Evolutionary conservation across 2,797 vertebrate species (phyloP).

Genomic region (Tapera naevia): DNA sequence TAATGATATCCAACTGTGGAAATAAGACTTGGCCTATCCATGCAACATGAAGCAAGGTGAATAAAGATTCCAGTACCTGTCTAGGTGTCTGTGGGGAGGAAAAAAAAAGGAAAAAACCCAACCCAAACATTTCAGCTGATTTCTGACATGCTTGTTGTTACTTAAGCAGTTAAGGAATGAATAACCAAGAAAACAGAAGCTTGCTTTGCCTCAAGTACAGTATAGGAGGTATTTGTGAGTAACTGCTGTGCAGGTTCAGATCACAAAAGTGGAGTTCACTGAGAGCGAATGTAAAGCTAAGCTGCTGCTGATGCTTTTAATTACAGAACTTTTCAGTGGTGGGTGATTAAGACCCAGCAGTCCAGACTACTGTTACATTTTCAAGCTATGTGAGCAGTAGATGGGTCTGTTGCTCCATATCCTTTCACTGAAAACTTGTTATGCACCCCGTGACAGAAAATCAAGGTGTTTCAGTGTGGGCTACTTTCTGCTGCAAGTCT

Average conservation of each 20-base stretch:
- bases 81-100: not conserved
- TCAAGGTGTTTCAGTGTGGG: not conserved
- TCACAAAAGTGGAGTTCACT: not conserved
- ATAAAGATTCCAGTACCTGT: not conserved
- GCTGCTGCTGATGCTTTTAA: not conserved
- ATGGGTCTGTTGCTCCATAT: not conserved
- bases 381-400: not conserved
- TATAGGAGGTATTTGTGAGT: not conserved
- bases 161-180: not conserved
- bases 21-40: not conserved
- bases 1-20: not conserved
- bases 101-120: not conserved
- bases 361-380: not conserved
- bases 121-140: not conserved
- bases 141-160: not conserved
- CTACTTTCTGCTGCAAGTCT: not conserved
- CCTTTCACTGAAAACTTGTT: too few relatives aligned
- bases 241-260: not conserved
- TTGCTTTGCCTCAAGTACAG: not conserved
- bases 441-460: rapidly evolving
- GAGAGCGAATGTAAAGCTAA: not conserved
- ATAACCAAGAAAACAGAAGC: not conserved
- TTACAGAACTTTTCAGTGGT: not conserved
- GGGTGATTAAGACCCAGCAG: not conserved
- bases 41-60: not conserved